Conservation (phyloP, 2,888 invertebrate genomes). For the Pteria penguin region DNA sequence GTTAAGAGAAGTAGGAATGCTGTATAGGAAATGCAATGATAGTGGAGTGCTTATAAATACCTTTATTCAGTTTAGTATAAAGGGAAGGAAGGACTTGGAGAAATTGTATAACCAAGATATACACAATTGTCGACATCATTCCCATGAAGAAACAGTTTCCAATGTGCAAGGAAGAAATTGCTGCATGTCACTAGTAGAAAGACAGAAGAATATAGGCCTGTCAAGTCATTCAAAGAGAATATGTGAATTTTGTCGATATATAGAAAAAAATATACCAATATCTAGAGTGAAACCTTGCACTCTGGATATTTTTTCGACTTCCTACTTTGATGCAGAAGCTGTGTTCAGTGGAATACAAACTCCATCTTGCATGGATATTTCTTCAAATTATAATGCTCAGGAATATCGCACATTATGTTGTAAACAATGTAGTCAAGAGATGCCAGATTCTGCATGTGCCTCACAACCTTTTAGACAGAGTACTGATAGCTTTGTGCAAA, state of each 20-base stretch:
- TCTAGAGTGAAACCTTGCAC: conserved; percentile 4
- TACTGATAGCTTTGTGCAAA: conserved; percentile 62
- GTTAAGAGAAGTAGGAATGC: conserved; percentile 87
- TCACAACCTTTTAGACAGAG: conserved; percentile 44
- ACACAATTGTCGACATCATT: conserved; percentile 1
- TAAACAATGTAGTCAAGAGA: conserved; percentile 45
- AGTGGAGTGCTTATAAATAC: background rate
- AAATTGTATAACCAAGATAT: background rate
- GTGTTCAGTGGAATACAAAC: conserved; percentile 37
- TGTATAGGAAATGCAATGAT: conserved; percentile 81
- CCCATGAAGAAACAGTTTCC: background rate
- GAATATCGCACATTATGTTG: conserved; percentile 67
- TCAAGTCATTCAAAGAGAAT: background rate
- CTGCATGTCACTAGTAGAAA: conserved; percentile 18
- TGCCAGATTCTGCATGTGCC: conserved; percentile 40
- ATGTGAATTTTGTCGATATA: conserved; percentile 20
- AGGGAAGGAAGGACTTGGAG: background rate
- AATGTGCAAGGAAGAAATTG: conserved; percentile 9
- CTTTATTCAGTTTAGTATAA: conserved; percentile 6
- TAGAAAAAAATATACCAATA: conserved; percentile 9
- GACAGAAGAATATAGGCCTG: background rate
- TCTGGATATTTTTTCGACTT: conserved; percentile 24
- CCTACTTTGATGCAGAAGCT: conserved; percentile 17
- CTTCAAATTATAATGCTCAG: conserved; percentile 64
- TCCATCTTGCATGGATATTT: conserved; percentile 60